phyloP scores from a whole-genome alignment of 2,797 vertebrate species.

The Iguana delicatissima region DNA sequence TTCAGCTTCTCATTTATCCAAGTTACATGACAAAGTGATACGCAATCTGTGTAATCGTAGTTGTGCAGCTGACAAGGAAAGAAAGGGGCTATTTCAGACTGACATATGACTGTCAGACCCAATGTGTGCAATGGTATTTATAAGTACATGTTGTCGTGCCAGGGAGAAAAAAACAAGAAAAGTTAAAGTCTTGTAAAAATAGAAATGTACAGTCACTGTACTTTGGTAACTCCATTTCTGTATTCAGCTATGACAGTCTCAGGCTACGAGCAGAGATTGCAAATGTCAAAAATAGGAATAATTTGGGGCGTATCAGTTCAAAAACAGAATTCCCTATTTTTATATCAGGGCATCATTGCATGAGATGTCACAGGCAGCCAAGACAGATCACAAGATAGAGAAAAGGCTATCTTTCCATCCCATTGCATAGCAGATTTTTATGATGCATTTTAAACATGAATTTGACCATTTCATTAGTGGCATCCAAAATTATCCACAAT shows the following conservation, averaged over 20 bases:
- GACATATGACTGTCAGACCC: neutral
- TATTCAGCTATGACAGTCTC: neutral
- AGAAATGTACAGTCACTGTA: neutral
- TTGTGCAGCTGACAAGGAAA: neutral
- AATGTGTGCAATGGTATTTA: neutral
- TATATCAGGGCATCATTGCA: neutral
- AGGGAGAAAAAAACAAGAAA: neutral
- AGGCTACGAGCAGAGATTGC: slow-evolving; percentile 1
- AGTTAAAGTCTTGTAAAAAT: slow-evolving; percentile 23
- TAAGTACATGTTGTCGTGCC: neutral
- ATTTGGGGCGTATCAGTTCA: neutral
- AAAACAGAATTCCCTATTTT: slow-evolving; percentile 12
- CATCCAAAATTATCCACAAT: neutral
- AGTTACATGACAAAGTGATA: neutral
- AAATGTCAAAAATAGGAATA: slow-evolving; percentile 8
- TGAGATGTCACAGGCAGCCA: neutral
- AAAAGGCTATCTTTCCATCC: neutral
- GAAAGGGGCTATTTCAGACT: neutral
- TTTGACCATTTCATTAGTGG: slow-evolving; percentile 9
- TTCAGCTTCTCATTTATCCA: neutral
- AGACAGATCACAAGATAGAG: slow-evolving; percentile 1
- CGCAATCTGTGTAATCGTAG: neutral
- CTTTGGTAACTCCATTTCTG: slow-evolving; percentile 16
- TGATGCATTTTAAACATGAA: neutral
- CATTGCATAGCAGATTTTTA: neutral